A percentile compares a stretch with the other conserved stretches of the same genome.
Evolutionary conservation across 1,140 invertebrate species (phyloP).

Genomic region (Brachionus sp.): DNA sequence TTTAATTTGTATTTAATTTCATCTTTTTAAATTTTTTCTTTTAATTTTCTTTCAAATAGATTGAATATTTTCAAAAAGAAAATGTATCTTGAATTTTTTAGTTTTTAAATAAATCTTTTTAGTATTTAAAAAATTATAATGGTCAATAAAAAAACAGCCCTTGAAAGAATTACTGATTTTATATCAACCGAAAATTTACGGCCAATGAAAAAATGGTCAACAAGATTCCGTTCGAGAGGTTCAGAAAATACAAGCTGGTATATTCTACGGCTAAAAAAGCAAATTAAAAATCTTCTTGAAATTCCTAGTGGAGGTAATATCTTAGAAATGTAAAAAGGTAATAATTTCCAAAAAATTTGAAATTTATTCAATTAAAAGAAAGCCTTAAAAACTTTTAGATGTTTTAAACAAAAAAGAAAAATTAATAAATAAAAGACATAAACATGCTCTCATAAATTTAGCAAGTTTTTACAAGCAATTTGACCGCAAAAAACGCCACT

Average conservation of each 20-base stretch:
- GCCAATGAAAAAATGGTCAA: constrained; percentile 11
- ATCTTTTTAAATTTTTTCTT: too few species aligned
- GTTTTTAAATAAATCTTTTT: neutral
- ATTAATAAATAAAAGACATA: neutral
- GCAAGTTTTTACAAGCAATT: too few species aligned
- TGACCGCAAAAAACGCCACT: too few species aligned
- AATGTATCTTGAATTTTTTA: neutral
- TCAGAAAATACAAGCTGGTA: neutral
- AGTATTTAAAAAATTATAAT: neutral
- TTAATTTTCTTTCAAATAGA: too few species aligned
- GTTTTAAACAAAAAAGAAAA: neutral
- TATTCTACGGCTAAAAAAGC: neutral
- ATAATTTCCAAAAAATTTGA: neutral
- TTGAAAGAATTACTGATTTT: neutral
- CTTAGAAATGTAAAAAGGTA: neutral
- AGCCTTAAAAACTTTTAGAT: neutral
- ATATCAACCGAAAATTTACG: neutral
- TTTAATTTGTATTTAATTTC: too few species aligned
- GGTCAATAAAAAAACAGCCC: neutral
- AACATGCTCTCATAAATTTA: neutral
- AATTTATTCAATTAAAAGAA: neutral
- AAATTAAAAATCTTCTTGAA: neutral
- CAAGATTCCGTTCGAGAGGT: neutral
- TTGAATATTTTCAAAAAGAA: too few species aligned
- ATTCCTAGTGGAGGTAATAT: neutral